These are phyloP conservation scores for Allacma fusca DNA, from an alignment of 2,888 invertebrate genomes.

Conservation along the genomic window DNA sequence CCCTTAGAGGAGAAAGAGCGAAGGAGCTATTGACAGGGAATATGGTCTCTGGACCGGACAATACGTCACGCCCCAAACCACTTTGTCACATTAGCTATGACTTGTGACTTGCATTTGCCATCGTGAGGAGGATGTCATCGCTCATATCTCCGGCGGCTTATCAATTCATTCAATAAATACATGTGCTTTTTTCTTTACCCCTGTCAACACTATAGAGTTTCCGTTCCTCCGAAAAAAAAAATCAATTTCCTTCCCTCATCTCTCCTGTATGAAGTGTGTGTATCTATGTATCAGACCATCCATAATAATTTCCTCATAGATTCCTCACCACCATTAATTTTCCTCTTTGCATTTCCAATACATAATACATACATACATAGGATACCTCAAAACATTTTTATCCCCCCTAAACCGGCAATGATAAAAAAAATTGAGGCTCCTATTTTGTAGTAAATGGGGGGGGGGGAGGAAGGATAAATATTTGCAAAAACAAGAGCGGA, in stretches of 20 bases:
- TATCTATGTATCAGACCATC: too few species aligned
- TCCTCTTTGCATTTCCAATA: not conserved
- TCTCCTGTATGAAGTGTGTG: not conserved
- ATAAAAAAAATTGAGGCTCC: too few species aligned
- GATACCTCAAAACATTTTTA: too few species aligned
- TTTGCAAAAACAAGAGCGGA: too few species aligned
- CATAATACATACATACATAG: not conserved
- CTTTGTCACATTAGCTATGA: slow-evolving; percentile 21
- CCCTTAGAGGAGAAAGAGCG: slow-evolving; percentile 1
- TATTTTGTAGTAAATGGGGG: too few species aligned
- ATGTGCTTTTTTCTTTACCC: slow-evolving; percentile 11
- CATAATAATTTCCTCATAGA: not conserved
- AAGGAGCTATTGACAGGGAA: slow-evolving; percentile 22
- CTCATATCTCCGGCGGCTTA: not conserved
- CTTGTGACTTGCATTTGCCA: not conserved
- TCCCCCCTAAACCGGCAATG: too few species aligned
- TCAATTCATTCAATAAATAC: not conserved
- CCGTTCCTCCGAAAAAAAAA: not conserved
- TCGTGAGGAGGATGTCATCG: slow-evolving; percentile 17
- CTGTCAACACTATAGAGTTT: slow-evolving; percentile 21
- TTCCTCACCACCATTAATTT: not conserved
- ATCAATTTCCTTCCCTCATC: slow-evolving; percentile 19
- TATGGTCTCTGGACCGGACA: slow-evolving; percentile 30
- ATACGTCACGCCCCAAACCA: slow-evolving; percentile 35
- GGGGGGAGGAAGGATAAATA: too few species aligned